These are phyloP conservation scores for Callyntrura guangdongensis DNA, from an alignment of 2,888 invertebrate species.

Conservation along the genomic window DNA sequence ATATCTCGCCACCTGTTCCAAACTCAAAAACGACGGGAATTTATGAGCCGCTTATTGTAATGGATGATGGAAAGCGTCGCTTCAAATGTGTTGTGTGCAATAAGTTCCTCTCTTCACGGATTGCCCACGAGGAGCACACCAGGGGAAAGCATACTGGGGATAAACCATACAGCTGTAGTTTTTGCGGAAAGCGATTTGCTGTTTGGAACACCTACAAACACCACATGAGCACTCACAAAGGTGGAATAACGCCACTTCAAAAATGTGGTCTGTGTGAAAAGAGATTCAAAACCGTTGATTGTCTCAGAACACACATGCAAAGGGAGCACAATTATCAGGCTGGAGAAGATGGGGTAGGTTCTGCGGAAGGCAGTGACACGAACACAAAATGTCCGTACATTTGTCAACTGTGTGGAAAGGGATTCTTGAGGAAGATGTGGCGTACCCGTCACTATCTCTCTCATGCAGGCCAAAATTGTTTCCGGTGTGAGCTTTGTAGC, in stretches of 20 bases:
- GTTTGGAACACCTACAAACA: constrained; percentile 77
- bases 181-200: constrained; percentile 75
- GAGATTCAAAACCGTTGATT: constrained; percentile 72
- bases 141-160: constrained; percentile 76
- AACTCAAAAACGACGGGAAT: constrained; percentile 68
- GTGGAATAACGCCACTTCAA: constrained; percentile 61
- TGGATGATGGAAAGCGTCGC: constrained; percentile 69
- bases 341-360: constrained; percentile 19
- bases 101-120: constrained; percentile 70
- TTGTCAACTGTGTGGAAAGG: constrained; percentile 78
- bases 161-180: constrained; percentile 74
- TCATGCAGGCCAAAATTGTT: constrained; percentile 79
- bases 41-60: constrained; percentile 74
- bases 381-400: constrained; percentile 66
- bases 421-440: constrained; percentile 78
- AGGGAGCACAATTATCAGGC: constrained; percentile 65
- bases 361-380: constrained; percentile 9
- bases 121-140: constrained; percentile 76
- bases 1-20: constrained; percentile 58
- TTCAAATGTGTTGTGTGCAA: constrained; percentile 79
- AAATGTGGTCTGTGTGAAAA: constrained; percentile 73
- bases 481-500: constrained; percentile 79
- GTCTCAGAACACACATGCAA: constrained; percentile 70
- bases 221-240: constrained; percentile 75
- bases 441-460: constrained; percentile 75